Evolutionary conservation across 2,797 vertebrate genomes (phyloP).

Genomic region (Galagoides demidoff): DNA sequence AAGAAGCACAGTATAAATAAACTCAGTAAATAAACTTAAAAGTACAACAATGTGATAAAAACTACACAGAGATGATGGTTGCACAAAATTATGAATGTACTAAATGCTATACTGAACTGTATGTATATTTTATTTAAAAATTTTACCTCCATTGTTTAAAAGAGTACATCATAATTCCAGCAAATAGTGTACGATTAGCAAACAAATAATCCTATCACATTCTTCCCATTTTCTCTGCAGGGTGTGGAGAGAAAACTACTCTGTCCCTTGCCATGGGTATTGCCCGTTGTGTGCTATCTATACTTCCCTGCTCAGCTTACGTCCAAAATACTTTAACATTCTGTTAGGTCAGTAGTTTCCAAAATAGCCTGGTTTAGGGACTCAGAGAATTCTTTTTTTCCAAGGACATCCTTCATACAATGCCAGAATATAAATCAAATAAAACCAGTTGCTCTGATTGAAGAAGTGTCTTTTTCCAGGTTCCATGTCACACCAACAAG

Average conservation of each 20-base stretch:
- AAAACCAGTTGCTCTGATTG: background rate
- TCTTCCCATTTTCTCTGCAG: background rate
- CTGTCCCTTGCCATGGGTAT: background rate
- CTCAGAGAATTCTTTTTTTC: background rate
- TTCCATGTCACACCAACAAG: background rate
- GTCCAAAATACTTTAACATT: slow-evolving; percentile 37
- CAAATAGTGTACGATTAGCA: background rate
- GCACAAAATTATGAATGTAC: background rate
- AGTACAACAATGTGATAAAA: background rate
- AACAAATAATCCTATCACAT: background rate
- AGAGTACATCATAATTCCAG: background rate
- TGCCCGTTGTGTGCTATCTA: background rate
- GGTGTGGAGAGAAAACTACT: background rate
- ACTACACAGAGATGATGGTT: background rate
- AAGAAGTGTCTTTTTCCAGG: background rate
- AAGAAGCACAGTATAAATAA: slow-evolving; percentile 19
- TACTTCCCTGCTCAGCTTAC: background rate
- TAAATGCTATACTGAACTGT: background rate
- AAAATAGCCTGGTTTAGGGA: background rate
- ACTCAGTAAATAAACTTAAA: background rate
- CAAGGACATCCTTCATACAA: slow-evolving; percentile 12
- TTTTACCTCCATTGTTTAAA: background rate
- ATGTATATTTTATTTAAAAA: slow-evolving; percentile 2
- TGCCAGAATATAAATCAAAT: background rate
- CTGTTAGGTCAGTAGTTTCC: slow-evolving; percentile 24